phyloP scores from a whole-genome alignment of 2,888 invertebrate genomes.

The Tillus elongatus region DNA sequence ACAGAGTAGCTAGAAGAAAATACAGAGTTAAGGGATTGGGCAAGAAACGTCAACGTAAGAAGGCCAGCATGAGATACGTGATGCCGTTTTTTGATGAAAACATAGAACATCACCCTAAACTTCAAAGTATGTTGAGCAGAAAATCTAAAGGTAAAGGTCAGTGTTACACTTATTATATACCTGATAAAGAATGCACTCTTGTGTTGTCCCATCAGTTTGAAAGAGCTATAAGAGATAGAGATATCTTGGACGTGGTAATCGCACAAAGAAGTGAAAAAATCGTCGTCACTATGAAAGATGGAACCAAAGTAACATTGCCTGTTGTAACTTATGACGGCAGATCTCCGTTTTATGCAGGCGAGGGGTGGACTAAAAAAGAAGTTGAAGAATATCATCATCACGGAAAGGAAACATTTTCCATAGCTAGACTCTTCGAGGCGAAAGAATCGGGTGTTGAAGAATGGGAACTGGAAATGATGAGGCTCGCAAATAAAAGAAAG shows the following conservation, averaged over 20 bases:
- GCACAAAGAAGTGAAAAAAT: constrained; percentile 67
- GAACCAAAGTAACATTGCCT: constrained; percentile 61
- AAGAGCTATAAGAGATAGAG: constrained; percentile 66
- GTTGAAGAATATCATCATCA: constrained; percentile 41
- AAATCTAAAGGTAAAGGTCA: constrained; percentile 50
- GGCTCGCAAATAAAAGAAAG: constrained; percentile 34
- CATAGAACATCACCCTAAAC: constrained; percentile 33
- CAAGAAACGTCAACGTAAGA: constrained; percentile 35
- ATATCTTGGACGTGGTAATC: constrained; percentile 65
- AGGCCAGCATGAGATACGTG: constrained; percentile 33
- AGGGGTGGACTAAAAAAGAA: constrained; percentile 59
- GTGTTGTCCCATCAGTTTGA: constrained; percentile 66
- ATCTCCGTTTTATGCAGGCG: constrained; percentile 56
- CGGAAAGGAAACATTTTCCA: constrained; percentile 41
- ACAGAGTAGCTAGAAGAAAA: constrained; percentile 30
- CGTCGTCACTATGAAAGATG: constrained; percentile 59
- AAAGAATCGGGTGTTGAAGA: constrained; percentile 37
- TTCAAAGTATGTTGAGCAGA: constrained; percentile 43
- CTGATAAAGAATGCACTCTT: constrained; percentile 61
- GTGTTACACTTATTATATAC: constrained; percentile 62
- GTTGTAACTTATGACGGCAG: constrained; percentile 33
- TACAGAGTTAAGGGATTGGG: constrained; percentile 35
- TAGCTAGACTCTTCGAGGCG: constrained; percentile 52
- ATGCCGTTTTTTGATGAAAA: constrained; percentile 36
- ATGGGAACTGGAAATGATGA: constrained; percentile 38